Evolutionary conservation across 2,888 invertebrate species (phyloP), one percentile per base, ranked within the genome.

Genomic region (Machimus atricapillus): DNA sequence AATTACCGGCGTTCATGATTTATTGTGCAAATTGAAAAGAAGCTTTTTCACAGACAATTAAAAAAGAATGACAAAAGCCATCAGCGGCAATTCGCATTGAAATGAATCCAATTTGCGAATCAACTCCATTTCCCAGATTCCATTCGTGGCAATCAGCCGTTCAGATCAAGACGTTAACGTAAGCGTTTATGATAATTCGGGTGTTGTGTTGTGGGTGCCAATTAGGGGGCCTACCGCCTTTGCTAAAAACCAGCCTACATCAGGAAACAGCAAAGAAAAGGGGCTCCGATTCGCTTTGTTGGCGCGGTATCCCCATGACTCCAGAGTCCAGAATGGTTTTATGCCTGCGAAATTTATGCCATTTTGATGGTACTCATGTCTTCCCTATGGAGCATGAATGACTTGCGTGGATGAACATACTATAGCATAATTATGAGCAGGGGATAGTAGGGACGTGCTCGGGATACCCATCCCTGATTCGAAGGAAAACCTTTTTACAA

Each of bases 131-230:
- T 52, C 43, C 23, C 56, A 56, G 56, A 56, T 56, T 81, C 52
- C 56, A 56, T 81, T 56, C 81, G 56, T 56, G 52, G 58, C 81
- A 81, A 56, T 81, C 56, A 34, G 58, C 56, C 31, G 56, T 81
- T 56, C 56, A 81, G 27, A 34, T 56, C 52, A 81, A 81, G 81
- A 56, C 81, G 78, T 78, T 78, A 34, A 78, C 78, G 56, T 56
- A 81, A 81, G 56, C 56, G 27, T 1, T 79, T 40, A 14, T 43
- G 79, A 79, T 79, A 46, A 79, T 31, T 23, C n/a, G 52, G 52
- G 52, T 7, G 52, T 52, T 52, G 19, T 52, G 81, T 56, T 34
- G 81, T 81, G 81, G 81, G 34, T 58, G 81, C 31, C 52, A 56
- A 52, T 56, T 81, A 81, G 16, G 31, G 19, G 52, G 56, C 34